Conservation (phyloP, 1,140 invertebrate species). For the Diprion similis region DNA sequence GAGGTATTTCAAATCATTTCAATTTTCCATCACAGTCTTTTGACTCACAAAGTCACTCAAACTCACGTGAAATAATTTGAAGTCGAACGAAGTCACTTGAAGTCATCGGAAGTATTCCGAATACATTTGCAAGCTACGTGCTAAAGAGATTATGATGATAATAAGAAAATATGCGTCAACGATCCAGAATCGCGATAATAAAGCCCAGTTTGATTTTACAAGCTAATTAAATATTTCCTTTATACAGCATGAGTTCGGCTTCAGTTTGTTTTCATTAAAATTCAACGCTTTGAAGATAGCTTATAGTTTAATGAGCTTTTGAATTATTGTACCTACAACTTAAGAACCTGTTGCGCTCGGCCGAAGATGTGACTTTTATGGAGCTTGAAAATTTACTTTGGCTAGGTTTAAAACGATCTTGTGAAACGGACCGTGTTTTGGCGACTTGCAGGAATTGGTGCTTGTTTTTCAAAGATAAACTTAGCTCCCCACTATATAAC, state of each 20-base stretch:
- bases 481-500: background rate
- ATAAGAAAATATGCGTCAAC: too few species aligned
- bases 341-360: background rate
- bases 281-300: background rate
- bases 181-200: too few species aligned
- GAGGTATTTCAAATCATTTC: too few species aligned
- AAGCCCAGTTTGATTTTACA: too few species aligned
- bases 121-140: too few species aligned
- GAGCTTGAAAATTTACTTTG: background rate
- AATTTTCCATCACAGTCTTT: too few species aligned
- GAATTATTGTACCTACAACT: background rate
- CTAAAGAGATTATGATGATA: too few species aligned
- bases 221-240: too few species aligned
- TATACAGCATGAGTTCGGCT: background rate
- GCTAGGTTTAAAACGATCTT: background rate
- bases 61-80: too few species aligned
- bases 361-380: background rate
- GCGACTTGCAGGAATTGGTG: background rate
- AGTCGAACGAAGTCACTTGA: too few species aligned
- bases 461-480: background rate
- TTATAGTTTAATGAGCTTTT: slow-evolving; percentile 1
- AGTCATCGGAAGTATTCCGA: too few species aligned
- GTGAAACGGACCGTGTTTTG: background rate
- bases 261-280: background rate
- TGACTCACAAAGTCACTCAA: too few species aligned